Conservation (phyloP, 1,140 invertebrate species). For the Dinoponera quadriceps region DNA sequence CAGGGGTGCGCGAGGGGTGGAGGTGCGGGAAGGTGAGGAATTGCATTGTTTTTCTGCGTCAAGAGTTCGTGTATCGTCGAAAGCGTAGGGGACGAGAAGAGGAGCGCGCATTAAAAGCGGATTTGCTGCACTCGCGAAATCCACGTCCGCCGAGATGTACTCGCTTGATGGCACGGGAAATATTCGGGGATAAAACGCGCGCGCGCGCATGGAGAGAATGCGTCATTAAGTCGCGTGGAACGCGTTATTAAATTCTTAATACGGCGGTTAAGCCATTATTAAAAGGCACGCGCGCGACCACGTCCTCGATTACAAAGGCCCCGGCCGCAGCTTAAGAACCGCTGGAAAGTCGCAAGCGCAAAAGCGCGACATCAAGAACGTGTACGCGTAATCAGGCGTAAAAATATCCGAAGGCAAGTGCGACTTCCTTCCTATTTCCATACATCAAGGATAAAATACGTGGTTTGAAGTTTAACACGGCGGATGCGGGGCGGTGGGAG, state of each 20-base stretch:
- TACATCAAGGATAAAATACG: too few species aligned
- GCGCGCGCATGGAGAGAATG: not conserved
- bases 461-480: too few species aligned
- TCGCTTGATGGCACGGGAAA: constrained; percentile 30
- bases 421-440: too few species aligned
- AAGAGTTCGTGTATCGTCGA: not conserved
- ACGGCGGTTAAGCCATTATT: not conserved
- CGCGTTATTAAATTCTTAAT: constrained; percentile 43
- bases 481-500: too few species aligned
- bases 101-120: constrained; percentile 57
- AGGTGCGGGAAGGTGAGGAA: not conserved
- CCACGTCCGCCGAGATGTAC: constrained; percentile 17
- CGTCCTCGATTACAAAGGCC: not conserved
- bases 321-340: too few species aligned
- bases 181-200: constrained; percentile 8
- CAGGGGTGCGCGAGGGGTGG: not conserved
- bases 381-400: too few species aligned
- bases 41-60: constrained; percentile 37
- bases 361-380: constrained; percentile 11
- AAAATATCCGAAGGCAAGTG: too few species aligned
- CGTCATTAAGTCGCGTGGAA: not conserved
- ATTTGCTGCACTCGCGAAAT: constrained; percentile 53
- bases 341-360: not conserved
- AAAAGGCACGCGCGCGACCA: not conserved
- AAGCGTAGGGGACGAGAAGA: not conserved